These are phyloP conservation scores for Nomada flava DNA, from an alignment of 2,888 invertebrate genomes.

Conservation along the genomic window DNA sequence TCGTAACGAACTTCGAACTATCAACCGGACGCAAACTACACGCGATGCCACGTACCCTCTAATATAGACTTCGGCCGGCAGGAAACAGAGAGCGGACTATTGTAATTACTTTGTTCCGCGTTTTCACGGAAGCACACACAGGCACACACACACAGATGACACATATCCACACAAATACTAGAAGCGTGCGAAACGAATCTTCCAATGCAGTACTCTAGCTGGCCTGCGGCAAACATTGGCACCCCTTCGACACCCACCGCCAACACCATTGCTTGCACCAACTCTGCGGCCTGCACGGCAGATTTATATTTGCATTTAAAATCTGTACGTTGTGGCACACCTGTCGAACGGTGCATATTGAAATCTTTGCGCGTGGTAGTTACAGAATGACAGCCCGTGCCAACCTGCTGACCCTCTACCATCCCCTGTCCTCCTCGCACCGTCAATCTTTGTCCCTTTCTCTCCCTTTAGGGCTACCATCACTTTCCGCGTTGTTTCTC, in stretches of 20 bases:
- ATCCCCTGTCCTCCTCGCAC: not conserved
- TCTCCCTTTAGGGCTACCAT: slow-evolving; percentile 4
- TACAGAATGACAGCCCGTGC: slow-evolving; percentile 10
- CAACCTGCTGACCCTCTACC: not conserved
- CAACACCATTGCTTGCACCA: not conserved
- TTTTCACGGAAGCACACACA: not conserved
- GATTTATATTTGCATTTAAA: slow-evolving; percentile 78
- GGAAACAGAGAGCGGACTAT: slow-evolving; percentile 41
- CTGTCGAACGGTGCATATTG: slow-evolving; percentile 76
- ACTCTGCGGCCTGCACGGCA: slow-evolving; percentile 44
- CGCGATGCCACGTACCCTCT: slow-evolving; percentile 27
- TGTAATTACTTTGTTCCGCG: slow-evolving; percentile 40
- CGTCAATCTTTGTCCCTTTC: not conserved
- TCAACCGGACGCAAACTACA: slow-evolving; percentile 34
- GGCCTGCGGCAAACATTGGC: slow-evolving; percentile 14
- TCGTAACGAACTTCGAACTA: slow-evolving; percentile 33
- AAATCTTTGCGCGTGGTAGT: slow-evolving; percentile 61
- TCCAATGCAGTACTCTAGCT: slow-evolving; percentile 18
- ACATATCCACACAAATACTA: not conserved
- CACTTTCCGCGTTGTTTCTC: slow-evolving; percentile 49
- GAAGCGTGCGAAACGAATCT: slow-evolving; percentile 20
- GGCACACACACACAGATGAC: not conserved
- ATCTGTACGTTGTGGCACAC: slow-evolving; percentile 69
- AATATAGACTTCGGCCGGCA: slow-evolving; percentile 24
- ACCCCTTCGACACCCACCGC: slow-evolving; percentile 20